phyloP scores from a whole-genome alignment of 2,113 vertebrate genomes.

The Choloepus hoffmanni region DNA sequence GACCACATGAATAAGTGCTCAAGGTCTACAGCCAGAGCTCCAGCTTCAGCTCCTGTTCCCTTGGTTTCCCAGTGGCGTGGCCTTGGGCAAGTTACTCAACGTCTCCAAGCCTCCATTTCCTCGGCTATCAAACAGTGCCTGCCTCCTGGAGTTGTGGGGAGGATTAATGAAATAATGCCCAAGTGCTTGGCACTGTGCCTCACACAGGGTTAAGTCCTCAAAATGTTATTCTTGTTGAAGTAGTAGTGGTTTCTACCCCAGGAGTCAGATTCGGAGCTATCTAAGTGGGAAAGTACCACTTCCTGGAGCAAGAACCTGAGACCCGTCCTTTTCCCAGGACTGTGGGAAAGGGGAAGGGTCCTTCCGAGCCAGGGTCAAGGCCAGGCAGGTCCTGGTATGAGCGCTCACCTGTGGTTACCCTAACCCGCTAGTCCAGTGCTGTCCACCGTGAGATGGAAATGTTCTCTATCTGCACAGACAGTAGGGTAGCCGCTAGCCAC shows the following conservation, averaged over 20 bases:
- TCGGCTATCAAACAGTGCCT: neutral
- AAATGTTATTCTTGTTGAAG: neutral
- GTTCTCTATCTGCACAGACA: neutral
- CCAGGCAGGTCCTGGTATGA: neutral
- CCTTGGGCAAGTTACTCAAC: neutral
- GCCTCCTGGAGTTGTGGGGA: neutral
- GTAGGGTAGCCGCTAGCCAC: neutral
- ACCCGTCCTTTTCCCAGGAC: neutral
- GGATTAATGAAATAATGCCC: neutral
- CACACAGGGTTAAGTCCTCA: neutral
- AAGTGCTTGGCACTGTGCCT: neutral
- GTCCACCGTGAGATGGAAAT: neutral
- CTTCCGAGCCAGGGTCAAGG: neutral
- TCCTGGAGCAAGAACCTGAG: neutral
- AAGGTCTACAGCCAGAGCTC: neutral
- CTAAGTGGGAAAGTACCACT: neutral
- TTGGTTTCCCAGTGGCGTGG: neutral
- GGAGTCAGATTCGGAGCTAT: neutral
- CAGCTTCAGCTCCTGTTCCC: neutral
- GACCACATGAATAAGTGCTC: neutral
- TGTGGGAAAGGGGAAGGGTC: neutral
- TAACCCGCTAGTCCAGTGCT: neutral
- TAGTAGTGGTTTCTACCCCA: neutral
- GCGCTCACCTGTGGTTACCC: neutral
- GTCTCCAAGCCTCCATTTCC: slow-evolving; percentile 3